These are phyloP conservation scores for Hypothenemus hampei DNA, from an alignment of 1,140 invertebrate genomes.

Conservation along the genomic window DNA sequence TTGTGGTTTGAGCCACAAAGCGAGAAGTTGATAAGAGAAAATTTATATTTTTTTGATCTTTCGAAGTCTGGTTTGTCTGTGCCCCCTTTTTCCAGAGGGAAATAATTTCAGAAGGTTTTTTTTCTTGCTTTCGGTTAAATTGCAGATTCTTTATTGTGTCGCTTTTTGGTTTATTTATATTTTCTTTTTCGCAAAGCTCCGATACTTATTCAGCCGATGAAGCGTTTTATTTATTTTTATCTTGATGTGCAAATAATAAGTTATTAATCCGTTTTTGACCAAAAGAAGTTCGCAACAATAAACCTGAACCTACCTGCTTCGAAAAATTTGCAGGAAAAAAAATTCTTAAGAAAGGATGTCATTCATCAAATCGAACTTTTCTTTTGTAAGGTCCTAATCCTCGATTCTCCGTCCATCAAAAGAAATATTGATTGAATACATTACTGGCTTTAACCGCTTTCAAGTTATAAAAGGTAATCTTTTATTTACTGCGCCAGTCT, in stretches of 20 bases:
- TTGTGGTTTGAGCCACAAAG: no score
- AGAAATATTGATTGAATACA: constrained; percentile 10
- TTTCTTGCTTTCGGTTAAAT: constrained; percentile 5
- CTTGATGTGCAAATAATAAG: no score
- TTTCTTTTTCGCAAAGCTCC: not conserved
- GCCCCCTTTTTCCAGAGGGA: constrained; percentile 2
- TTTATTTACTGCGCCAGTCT: constrained; percentile 9
- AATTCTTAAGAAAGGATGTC: no score
- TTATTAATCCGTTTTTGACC: no score
- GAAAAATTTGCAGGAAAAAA: not conserved
- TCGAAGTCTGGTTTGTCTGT: constrained; percentile 3
- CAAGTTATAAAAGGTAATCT: constrained; percentile 13
- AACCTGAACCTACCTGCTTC: no score
- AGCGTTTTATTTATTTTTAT: no score
- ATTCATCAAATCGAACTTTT: no score
- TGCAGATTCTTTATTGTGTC: constrained; percentile 5
- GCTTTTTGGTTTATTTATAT: constrained; percentile 3
- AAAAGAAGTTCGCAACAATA: no score
- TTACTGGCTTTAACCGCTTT: constrained; percentile 10
- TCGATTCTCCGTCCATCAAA: constrained; percentile 8
- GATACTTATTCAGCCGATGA: no score
- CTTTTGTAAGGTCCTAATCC: not conserved
- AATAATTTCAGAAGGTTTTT: constrained; percentile 5
- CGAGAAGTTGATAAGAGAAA: no score
- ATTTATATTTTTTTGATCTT: constrained; percentile 9